Base-by-base conservation (phyloP, 2,113 vertebrate species). In the Myotis davidii region DNA sequence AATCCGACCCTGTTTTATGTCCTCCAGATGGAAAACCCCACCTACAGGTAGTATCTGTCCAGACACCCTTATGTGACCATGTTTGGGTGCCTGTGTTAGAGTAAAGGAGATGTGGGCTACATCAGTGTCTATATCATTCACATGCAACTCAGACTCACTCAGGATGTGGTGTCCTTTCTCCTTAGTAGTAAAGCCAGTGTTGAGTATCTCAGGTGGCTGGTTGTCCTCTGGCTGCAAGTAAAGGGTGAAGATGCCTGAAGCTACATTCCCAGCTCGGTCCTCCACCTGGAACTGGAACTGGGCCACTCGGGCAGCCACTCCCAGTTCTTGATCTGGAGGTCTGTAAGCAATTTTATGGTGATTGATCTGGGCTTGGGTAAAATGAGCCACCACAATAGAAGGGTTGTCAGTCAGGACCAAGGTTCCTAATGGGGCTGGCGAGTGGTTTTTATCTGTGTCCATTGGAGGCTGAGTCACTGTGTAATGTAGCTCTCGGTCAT, bases 281-380 rank as follows among this genome's bases (percentile, higher is more conserved):
- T 99, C 99, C n/a, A 99, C 99, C 23, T 95, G 99, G 97, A 99
- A 99, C 50, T 97, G 99, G 86, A 99, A 99, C 97, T 99, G 99
- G 91, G 99, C 97, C 89, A 99, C 98, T 39, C 98, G 99, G 45
- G 99, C 98, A 34, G 99, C 99, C 87, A 99, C 99, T 0, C 99
- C 99, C 16, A 99, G 98, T 81, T 99, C 99, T 39, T 99, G 96
- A 91, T 99, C 99, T 0, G 99, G 99, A 0, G 99, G 99, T 37
- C 97, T 99, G 97, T 99, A 99, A 0, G 99, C 98, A 92, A 99
- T 99, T 98, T 99, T 99, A 94, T 99, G 99, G 83, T 99, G 99
- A 92, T 99, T 99, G 95, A 99, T 98, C 98, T 99, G 99, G 13
- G 99, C 99, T 97, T 99, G 99, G 16, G 99, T 99, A 97, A 99